A percentile compares a stretch with the other conserved stretches of the same genome.
phyloP scores from a whole-genome alignment of 53 echinoderm and acorn worm genomes.

The Crossaster papposus region DNA sequence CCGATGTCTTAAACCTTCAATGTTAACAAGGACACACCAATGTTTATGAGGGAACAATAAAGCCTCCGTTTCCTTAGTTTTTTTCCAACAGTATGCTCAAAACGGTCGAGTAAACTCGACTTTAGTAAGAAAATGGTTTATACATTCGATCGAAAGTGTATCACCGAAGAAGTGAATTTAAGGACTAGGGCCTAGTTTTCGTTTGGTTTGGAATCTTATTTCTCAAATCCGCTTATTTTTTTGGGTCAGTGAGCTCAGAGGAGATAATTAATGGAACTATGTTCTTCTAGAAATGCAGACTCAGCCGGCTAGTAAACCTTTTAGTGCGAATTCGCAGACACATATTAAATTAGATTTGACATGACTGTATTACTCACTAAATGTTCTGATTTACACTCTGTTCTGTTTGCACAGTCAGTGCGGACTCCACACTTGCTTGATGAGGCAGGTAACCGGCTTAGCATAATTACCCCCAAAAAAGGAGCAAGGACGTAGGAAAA shows the following conservation, averaged over 20 bases:
- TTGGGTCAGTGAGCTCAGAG: background rate
- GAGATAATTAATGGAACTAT: background rate
- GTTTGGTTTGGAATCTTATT: background rate
- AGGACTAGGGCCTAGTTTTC: background rate
- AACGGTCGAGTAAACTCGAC: no score
- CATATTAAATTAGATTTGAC: constrained; percentile 39
- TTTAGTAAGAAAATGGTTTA: background rate
- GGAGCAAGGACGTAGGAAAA: background rate
- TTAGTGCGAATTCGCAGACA: constrained; percentile 27
- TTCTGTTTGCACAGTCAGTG: background rate
- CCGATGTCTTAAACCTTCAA: background rate
- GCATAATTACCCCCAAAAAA: constrained; percentile 32
- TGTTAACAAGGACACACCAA: background rate
- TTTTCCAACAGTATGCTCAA: no score
- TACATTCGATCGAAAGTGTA: background rate
- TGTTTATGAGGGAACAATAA: background rate
- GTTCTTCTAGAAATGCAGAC: background rate
- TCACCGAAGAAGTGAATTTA: background rate
- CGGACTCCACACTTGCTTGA: background rate
- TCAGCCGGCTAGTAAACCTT: background rate
- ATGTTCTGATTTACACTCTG: background rate
- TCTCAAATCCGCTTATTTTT: background rate
- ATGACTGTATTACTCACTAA: constrained; percentile 2
- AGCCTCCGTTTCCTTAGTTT: no score
- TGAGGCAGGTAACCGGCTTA: constrained; percentile 19